These are phyloP conservation scores for Linepithema humile DNA, from an alignment of 1,140 invertebrate species.

Conservation along the genomic window DNA sequence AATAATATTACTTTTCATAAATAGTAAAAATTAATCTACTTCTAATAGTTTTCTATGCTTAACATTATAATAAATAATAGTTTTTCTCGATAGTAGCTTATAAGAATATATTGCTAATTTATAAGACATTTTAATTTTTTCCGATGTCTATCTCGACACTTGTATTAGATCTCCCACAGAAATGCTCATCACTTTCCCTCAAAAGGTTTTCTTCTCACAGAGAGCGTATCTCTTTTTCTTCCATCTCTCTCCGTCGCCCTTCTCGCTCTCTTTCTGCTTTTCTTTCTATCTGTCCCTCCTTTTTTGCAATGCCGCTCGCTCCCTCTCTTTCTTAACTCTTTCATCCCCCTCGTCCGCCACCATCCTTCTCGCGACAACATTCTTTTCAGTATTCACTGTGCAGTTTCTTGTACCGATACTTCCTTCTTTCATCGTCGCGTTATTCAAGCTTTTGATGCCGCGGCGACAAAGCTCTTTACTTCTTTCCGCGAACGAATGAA, in stretches of 20 bases:
- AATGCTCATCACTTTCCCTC: constrained; percentile 57
- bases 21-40: constrained; percentile 1
- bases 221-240: constrained; percentile 30
- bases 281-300: constrained; percentile 63
- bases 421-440: constrained; percentile 77
- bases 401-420: constrained; percentile 79
- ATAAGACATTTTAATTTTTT: constrained; percentile 51
- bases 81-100: background rate
- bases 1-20: background rate
- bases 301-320: constrained; percentile 41
- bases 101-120: constrained; percentile 21
- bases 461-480: constrained; percentile 78
- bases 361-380: constrained; percentile 68
- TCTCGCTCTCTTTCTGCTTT: constrained; percentile 43
- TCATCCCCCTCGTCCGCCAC: constrained; percentile 29
- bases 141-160: constrained; percentile 35
- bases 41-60: background rate
- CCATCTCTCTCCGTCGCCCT: background rate
- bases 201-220: constrained; percentile 46
- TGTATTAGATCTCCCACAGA: constrained; percentile 62
- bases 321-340: constrained; percentile 66
- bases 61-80: background rate
- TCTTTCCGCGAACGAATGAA: constrained; percentile 76
- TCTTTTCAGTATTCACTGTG: constrained; percentile 78
- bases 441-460: constrained; percentile 80